Percentiles rank a stretch among this genome's conserved stretches.
phyloP scores from a whole-genome alignment of 1,140 invertebrate species.

The Megathymus violae region DNA sequence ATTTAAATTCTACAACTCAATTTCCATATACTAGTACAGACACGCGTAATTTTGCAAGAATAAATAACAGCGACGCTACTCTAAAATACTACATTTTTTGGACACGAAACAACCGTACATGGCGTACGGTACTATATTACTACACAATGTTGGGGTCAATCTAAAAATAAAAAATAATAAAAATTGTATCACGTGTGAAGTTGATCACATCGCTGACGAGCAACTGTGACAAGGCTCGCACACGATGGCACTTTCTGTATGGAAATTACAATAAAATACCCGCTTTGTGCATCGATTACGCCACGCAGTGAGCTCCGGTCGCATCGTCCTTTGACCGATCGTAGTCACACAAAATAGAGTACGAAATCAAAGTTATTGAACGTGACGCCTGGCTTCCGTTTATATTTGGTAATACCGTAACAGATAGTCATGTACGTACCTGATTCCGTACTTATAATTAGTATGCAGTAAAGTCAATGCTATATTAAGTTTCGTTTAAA shows the following conservation, averaged over 20 bases:
- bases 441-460: conserved; percentile 30
- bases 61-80: too few relatives aligned
- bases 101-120: too few relatives aligned
- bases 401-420: conserved; percentile 12
- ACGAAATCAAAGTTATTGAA: conserved; percentile 34
- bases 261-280: conserved; percentile 80
- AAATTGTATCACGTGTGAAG: conserved; percentile 17
- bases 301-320: conserved; percentile 72
- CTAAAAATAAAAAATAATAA: background rate
- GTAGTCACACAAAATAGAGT: conserved; percentile 29
- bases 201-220: conserved; percentile 45
- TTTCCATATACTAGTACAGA: too few relatives aligned
- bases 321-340: conserved; percentile 46
- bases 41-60: too few relatives aligned
- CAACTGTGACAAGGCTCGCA: conserved; percentile 69
- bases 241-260: conserved; percentile 75
- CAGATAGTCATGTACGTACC: background rate
- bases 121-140: too few relatives aligned
- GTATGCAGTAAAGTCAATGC: too few relatives aligned
- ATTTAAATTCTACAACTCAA: too few relatives aligned
- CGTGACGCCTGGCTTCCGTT: conserved; percentile 29
- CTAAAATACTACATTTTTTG: too few relatives aligned
- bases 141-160: too few relatives aligned
- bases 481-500: too few relatives aligned
- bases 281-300: conserved; percentile 77